A percentile compares a stretch with the other conserved stretches of the same genome.
These are phyloP conservation scores for Odocoileus virginianus DNA, from an alignment of 2,113 vertebrate genomes.

Conservation along the genomic window DNA sequence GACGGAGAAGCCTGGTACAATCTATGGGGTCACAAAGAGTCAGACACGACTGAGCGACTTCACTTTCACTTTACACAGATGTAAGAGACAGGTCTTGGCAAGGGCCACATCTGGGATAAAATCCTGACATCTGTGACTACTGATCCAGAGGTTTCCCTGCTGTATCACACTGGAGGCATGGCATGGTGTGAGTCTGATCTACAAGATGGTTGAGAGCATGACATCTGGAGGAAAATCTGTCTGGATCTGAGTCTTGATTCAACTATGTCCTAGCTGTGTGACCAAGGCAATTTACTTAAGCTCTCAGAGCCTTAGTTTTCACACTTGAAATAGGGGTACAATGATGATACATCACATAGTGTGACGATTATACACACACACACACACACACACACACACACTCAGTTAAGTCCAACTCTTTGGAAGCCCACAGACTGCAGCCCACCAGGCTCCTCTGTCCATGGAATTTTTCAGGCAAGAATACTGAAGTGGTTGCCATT, in stretches of 20 bases:
- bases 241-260: not conserved
- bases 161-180: not conserved
- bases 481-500: not conserved
- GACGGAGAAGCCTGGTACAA: not conserved
- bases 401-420: not conserved
- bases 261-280: not conserved
- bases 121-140: not conserved
- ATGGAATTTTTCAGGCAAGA: not conserved
- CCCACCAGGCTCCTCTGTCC: not conserved
- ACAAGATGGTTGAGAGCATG: not conserved
- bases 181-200: not conserved
- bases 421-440: not conserved
- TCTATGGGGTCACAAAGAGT: not conserved
- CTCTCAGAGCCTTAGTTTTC: not conserved
- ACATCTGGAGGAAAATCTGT: not conserved
- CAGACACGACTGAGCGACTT: rapidly evolving
- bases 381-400: no score
- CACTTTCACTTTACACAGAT: not conserved
- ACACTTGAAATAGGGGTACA: not conserved
- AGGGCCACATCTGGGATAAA: not conserved
- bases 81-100: not conserved
- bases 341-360: rapidly evolving
- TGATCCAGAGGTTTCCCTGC: not conserved
- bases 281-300: not conserved
- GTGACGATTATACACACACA: not conserved